Conservation (phyloP, 2,888 invertebrate species). For the Lumbricus terrestris region DNA sequence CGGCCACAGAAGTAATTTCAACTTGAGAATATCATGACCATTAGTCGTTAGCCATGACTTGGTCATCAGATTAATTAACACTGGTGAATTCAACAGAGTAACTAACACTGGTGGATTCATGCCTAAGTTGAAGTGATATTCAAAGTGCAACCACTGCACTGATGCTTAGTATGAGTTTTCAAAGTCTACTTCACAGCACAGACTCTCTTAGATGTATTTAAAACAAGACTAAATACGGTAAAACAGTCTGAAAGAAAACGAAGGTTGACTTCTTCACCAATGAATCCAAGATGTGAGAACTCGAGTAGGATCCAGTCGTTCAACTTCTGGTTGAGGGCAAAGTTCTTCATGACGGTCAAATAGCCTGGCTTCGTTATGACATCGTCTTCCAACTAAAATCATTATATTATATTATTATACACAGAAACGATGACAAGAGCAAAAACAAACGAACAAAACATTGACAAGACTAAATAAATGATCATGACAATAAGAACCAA, state of each 20-base stretch:
- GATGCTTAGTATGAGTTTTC: too few species aligned
- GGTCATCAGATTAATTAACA: not conserved
- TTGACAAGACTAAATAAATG: not conserved
- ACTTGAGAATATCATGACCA: too few species aligned
- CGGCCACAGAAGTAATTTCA: too few species aligned
- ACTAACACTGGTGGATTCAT: not conserved
- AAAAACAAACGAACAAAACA: not conserved
- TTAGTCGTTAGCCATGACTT: not conserved
- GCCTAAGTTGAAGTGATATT: not conserved
- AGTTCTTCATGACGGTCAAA: constrained; percentile 79
- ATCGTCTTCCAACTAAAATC: constrained; percentile 83
- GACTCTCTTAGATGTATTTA: not conserved
- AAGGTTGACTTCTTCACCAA: constrained; percentile 66
- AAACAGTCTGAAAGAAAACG: not conserved
- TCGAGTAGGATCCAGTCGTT: constrained; percentile 87
- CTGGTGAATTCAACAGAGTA: too few species aligned
- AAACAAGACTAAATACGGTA: not conserved
- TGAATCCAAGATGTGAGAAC: constrained; percentile 90
- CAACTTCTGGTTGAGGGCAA: constrained; percentile 75
- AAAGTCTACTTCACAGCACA: not conserved
- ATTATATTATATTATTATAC: not conserved
- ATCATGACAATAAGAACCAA: not conserved
- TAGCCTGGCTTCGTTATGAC: constrained; percentile 80
- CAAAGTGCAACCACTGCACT: not conserved
- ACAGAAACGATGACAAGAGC: not conserved